Conservation (phyloP, 2,797 vertebrate genomes). For the Acanthurus lineatus region DNA sequence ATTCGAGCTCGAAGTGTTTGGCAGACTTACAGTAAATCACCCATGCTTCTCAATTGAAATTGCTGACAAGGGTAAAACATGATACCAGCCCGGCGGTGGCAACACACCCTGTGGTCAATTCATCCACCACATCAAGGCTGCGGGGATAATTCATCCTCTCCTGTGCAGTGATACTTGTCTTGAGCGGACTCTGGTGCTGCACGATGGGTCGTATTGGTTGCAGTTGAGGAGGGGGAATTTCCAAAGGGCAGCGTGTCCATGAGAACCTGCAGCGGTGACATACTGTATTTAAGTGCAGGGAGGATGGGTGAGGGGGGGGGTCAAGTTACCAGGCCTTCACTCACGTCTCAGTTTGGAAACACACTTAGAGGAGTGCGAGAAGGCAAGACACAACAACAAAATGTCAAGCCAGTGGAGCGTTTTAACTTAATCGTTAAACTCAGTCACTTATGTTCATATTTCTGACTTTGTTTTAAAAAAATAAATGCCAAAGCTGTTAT, state of each 20-base stretch:
- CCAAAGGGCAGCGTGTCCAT: constrained; percentile 76
- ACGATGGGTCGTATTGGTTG: constrained; percentile 26
- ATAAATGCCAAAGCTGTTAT: constrained; percentile 22
- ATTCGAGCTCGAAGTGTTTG: constrained; percentile 7
- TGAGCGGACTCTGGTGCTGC: constrained; percentile 35
- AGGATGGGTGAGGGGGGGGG: constrained; percentile 7
- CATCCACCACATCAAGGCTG: constrained; percentile 61
- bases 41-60: constrained; percentile 19
- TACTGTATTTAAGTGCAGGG: constrained; percentile 43
- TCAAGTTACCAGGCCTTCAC: constrained; percentile 70
- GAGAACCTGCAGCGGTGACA: constrained; percentile 54
- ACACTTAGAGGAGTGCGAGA: not conserved
- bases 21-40: constrained; percentile 15
- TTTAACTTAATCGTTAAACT: constrained; percentile 32
- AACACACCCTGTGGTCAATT: constrained; percentile 27
- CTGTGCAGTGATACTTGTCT: constrained; percentile 42
- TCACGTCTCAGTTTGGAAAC: constrained; percentile 67
- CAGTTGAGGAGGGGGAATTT: constrained; percentile 61
- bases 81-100: constrained; percentile 26
- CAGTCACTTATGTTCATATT: not conserved
- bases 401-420: constrained; percentile 43
- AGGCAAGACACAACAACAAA: constrained; percentile 17
- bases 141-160: constrained; percentile 51
- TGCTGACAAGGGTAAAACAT: constrained; percentile 55
- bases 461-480: constrained; percentile 17